Evolutionary conservation across 2,113 vertebrate species (phyloP).

Genomic region (Python bivittatus): DNA sequence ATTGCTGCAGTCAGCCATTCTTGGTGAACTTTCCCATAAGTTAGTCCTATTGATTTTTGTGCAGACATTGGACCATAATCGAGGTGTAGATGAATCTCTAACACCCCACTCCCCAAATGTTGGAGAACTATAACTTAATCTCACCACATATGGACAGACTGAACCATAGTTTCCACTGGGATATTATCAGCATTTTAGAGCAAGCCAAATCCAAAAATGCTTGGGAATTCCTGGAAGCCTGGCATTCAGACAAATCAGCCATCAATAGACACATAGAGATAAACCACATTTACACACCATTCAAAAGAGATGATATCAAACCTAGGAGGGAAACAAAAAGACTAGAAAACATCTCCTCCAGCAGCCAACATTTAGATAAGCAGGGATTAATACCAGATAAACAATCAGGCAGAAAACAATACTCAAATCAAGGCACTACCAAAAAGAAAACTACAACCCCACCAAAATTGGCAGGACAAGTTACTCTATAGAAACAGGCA

Average conservation of each 20-base stretch:
- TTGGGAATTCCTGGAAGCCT: not conserved
- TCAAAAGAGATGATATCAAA: not conserved
- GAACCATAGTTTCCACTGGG: not conserved
- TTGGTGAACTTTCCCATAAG: not conserved
- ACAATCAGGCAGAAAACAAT: not conserved
- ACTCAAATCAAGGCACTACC: not conserved
- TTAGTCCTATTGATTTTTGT: not conserved
- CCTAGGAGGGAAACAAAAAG: not conserved
- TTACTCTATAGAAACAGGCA: not conserved
- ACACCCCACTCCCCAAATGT: not conserved
- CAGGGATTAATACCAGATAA: not conserved
- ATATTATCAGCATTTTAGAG: not conserved
- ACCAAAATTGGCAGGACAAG: not conserved
- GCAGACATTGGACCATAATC: not conserved
- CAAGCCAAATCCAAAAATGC: not conserved
- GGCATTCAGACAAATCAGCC: not conserved
- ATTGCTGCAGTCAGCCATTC: slow-evolving; percentile 3
- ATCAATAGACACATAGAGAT: not conserved
- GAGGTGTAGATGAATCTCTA: not conserved
- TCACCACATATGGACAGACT: not conserved
- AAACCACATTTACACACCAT: not conserved
- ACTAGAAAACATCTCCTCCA: not conserved
- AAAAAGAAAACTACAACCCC: not conserved
- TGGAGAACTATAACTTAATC: not conserved
- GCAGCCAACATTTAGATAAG: not conserved